These are phyloP conservation scores for Aleadryas rufinucha DNA, from an alignment of 2,113 vertebrate genomes.

Conservation along the genomic window DNA sequence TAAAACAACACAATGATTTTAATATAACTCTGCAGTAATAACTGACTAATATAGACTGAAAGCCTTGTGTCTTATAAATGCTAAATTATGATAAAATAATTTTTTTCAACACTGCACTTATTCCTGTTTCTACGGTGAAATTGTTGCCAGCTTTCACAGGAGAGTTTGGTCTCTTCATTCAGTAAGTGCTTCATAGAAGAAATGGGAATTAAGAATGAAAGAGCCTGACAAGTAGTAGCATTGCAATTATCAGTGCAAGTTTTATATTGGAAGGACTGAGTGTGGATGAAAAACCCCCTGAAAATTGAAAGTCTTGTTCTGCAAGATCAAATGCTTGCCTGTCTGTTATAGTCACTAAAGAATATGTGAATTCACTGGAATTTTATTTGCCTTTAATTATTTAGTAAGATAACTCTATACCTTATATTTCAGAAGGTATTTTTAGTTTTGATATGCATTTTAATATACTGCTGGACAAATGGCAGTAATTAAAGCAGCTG, in stretches of 20 bases:
- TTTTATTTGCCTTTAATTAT: background rate
- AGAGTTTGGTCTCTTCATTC: background rate
- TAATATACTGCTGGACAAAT: background rate
- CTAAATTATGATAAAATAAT: background rate
- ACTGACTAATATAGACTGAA: background rate
- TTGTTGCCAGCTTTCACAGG: background rate
- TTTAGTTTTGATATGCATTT: background rate
- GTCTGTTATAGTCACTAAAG: background rate
- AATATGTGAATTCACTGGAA: background rate
- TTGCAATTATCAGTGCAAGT: background rate
- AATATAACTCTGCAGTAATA: background rate
- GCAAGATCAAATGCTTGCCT: background rate
- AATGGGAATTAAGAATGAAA: background rate
- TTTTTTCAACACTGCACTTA: background rate
- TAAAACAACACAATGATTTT: background rate
- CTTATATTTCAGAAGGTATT: background rate
- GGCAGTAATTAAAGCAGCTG: background rate
- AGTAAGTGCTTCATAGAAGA: background rate
- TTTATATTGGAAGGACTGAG: background rate
- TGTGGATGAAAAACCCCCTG: background rate
- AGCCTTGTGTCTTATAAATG: background rate
- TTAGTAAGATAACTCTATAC: background rate
- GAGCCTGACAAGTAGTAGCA: background rate
- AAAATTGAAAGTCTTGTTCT: background rate
- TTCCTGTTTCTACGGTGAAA: background rate